phyloP scores from a whole-genome alignment of 1,140 invertebrate genomes.

The Druon quercuslanigerum region DNA sequence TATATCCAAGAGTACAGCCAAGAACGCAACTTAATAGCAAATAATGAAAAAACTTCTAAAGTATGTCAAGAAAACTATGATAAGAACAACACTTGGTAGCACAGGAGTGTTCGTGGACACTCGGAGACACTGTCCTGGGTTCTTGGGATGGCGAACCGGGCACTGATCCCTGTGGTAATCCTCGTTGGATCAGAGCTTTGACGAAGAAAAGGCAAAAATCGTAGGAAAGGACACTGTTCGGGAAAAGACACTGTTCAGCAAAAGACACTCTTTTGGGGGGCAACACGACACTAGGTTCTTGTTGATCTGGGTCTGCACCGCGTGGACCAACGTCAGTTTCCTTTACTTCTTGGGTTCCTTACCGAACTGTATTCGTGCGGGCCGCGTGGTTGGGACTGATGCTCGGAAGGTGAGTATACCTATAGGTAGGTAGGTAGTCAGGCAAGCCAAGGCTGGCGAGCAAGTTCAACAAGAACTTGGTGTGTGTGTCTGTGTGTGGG shows the following conservation, averaged over 20 bases:
- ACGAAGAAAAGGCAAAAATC: no score
- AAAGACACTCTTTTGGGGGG: background rate
- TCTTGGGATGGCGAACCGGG: background rate
- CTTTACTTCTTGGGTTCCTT: slow-evolving; percentile 53
- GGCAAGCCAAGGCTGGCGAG: slow-evolving; percentile 42
- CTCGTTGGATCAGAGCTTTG: no score
- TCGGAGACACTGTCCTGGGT: background rate
- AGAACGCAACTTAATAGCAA: background rate
- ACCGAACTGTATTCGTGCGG: slow-evolving; percentile 72
- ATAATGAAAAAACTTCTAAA: background rate
- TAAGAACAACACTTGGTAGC: background rate
- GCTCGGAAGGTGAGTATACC: slow-evolving; percentile 53
- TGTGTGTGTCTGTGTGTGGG: slow-evolving; percentile 42
- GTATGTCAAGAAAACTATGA: background rate
- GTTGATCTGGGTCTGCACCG: slow-evolving; percentile 30
- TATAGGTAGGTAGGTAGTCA: slow-evolving; percentile 56
- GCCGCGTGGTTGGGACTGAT: slow-evolving; percentile 75
- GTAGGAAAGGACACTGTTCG: no score
- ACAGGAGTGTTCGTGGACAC: background rate
- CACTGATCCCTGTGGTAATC: no score
- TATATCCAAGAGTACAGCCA: slow-evolving; percentile 17
- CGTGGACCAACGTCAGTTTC: slow-evolving; percentile 48
- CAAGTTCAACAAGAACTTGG: slow-evolving; percentile 54
- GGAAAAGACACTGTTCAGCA: no score
- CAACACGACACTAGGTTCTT: slow-evolving; percentile 17